Conservation (phyloP, 1,140 invertebrate genomes). For the Xylocopa sonorina region DNA sequence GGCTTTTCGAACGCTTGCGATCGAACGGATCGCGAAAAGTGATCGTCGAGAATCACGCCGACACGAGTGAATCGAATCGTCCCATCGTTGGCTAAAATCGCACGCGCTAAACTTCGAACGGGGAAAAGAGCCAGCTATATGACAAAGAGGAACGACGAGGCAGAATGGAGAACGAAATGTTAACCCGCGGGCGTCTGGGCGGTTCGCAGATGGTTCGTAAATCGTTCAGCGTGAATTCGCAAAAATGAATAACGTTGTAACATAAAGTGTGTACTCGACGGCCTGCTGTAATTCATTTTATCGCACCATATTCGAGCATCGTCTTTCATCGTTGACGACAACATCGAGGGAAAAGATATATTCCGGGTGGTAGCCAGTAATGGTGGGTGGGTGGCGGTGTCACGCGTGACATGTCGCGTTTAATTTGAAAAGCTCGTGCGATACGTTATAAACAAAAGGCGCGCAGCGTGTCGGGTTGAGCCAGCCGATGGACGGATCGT, state of each 20-base stretch:
- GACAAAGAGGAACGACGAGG: neutral
- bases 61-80: neutral
- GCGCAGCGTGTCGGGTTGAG: no score
- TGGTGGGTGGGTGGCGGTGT: slow-evolving; percentile 29
- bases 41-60: neutral
- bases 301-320: neutral
- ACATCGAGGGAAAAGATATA: neutral
- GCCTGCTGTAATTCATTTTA: slow-evolving; percentile 4
- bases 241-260: slow-evolving; percentile 24
- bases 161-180: neutral
- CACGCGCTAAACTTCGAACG: neutral
- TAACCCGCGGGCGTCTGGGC: no score
- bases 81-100: neutral
- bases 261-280: no score
- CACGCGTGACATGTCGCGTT: slow-evolving; percentile 4
- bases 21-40: slow-evolving; percentile 15
- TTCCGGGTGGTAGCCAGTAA: neutral
- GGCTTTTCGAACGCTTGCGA: neutral
- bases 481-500: slow-evolving; percentile 10
- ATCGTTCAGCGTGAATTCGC: neutral
- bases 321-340: slow-evolving; percentile 13
- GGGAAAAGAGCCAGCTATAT: no score
- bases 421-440: slow-evolving; percentile 5
- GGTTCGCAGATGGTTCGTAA: no score
- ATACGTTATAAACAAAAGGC: neutral